Conservation (phyloP, 2,113 vertebrate genomes). For the Ovis aries region DNA sequence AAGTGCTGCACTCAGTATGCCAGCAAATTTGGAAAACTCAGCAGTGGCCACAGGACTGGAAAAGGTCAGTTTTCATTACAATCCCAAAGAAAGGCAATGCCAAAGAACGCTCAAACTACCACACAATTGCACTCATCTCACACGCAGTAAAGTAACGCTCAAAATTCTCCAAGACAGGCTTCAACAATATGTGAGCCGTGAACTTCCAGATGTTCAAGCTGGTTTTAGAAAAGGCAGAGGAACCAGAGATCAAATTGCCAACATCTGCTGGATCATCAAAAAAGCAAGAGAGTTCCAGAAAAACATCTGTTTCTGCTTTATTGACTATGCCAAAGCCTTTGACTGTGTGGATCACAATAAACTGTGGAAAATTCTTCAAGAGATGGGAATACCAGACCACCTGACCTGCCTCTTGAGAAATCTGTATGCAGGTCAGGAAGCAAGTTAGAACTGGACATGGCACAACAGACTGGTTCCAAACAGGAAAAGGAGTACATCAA, state of each 20-base stretch:
- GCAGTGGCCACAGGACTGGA: not conserved
- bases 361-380: not conserved
- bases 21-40: not conserved
- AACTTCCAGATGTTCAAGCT: not conserved
- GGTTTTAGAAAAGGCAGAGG: not conserved
- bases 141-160: not conserved
- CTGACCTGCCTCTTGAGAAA: not conserved
- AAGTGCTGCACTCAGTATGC: not conserved
- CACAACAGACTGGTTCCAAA: not conserved
- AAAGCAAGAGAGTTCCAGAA: not conserved
- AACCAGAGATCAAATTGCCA: not conserved
- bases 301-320: not conserved
- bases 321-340: not conserved
- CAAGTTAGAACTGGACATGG: not conserved
- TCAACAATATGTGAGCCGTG: not conserved
- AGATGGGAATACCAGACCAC: not conserved
- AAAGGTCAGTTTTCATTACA: not conserved
- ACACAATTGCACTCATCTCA: not conserved
- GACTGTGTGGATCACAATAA: not conserved
- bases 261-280: fast-evolving
- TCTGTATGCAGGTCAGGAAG: not conserved
- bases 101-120: not conserved
- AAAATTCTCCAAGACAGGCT: not conserved
- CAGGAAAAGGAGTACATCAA: not conserved
- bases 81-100: not conserved